Evolutionary conservation across 2,888 invertebrate species (phyloP).

Genomic region (Nemurella pictetii): DNA sequence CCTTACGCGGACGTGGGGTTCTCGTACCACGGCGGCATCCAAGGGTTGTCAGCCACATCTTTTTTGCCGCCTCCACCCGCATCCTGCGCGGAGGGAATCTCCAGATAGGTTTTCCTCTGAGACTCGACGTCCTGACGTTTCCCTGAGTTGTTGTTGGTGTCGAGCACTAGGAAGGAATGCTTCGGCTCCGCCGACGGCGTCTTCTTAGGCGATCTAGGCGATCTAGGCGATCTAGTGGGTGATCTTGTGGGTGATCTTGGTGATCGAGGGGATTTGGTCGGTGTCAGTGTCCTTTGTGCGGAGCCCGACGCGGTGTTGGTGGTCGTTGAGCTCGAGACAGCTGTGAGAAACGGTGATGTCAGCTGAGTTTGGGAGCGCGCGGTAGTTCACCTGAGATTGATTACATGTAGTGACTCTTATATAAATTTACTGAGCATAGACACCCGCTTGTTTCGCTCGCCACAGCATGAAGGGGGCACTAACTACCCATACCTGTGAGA

Average conservation of each 20-base stretch:
- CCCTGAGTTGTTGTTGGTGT: constrained; percentile 42
- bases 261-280: background rate
- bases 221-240: background rate
- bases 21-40: constrained; percentile 58
- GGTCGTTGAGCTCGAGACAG: background rate
- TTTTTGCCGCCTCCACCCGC: constrained; percentile 49
- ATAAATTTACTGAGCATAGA: too few species aligned
- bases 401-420: too few species aligned
- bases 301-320: background rate
- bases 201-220: background rate
- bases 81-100: constrained; percentile 47
- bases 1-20: constrained; percentile 33
- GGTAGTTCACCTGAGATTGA: too few species aligned
- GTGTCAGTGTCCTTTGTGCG: background rate
- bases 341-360: background rate
- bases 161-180: constrained; percentile 36
- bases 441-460: too few species aligned
- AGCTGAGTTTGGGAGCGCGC: too few species aligned
- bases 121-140: constrained; percentile 46
- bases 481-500: too few species aligned
- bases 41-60: constrained; percentile 45
- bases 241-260: background rate
- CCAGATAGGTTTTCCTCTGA: constrained; percentile 37
- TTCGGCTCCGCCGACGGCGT: background rate
- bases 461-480: too few species aligned